Percentiles rank a stretch among this genome's conserved stretches.
phyloP scores from a whole-genome alignment of 2,888 invertebrate species.

The Actias luna region DNA sequence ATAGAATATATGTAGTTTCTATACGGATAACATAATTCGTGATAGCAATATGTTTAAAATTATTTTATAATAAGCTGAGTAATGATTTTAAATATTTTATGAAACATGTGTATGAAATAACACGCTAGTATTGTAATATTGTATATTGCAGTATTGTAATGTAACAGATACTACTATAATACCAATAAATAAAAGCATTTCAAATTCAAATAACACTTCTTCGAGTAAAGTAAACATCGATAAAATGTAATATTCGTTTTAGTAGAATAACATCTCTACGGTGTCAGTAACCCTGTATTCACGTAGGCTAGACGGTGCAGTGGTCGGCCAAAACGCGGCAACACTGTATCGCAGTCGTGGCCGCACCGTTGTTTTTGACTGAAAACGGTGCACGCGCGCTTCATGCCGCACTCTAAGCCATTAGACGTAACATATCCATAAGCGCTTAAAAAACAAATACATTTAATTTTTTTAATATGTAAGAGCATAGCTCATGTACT shows the following conservation, averaged over 20 bases:
- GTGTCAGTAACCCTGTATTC: constrained; percentile 38
- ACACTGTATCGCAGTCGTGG: constrained; percentile 73
- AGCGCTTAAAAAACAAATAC: not conserved
- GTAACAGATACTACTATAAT: too few relatives aligned
- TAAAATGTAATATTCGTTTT: not conserved
- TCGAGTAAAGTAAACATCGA: not conserved
- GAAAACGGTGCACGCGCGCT: constrained; percentile 78
- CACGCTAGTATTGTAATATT: too few relatives aligned
- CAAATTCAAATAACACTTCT: too few relatives aligned
- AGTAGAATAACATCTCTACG: constrained; percentile 40
- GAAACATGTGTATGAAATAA: too few relatives aligned
- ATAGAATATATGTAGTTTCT: too few relatives aligned
- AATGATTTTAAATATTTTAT: too few relatives aligned
- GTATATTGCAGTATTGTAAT: too few relatives aligned
- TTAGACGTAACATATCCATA: constrained; percentile 29
- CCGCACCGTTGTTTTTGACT: constrained; percentile 74
- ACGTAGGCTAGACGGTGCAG: constrained; percentile 56
- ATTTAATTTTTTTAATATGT: not conserved
- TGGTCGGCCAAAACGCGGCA: constrained; percentile 60
- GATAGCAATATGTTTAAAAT: too few relatives aligned
- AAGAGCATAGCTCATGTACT: not conserved
- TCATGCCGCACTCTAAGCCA: constrained; percentile 56
- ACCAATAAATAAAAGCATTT: too few relatives aligned
- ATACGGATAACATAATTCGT: too few relatives aligned
- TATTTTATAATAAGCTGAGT: too few relatives aligned